A percentile compares a stretch with the other conserved stretches of the same genome.
These are phyloP conservation scores for Alca torda DNA, from an alignment of 2,797 vertebrate genomes.

Conservation along the genomic window DNA sequence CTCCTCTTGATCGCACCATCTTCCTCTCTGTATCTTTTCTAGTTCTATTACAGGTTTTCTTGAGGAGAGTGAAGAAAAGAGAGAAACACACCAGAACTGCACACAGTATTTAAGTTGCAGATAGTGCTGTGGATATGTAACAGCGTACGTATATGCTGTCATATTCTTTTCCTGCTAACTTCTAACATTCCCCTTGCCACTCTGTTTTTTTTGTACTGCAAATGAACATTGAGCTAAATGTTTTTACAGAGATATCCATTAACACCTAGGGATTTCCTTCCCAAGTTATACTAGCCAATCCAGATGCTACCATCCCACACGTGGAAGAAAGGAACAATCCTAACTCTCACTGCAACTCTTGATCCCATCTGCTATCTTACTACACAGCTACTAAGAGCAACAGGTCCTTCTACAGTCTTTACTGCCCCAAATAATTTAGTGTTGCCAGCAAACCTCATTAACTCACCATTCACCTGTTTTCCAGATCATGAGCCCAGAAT, in stretches of 20 bases:
- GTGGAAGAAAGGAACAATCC: neutral
- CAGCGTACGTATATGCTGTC: neutral
- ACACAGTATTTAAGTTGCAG: neutral
- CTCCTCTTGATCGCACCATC: neutral
- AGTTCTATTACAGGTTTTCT: neutral
- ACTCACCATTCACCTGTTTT: neutral
- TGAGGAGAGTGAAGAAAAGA: neutral
- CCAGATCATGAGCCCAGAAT: neutral
- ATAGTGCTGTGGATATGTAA: accelerated
- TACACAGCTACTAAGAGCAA: neutral
- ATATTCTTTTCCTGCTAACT: neutral
- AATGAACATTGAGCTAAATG: neutral
- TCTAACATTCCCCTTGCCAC: neutral
- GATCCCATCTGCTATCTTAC: neutral
- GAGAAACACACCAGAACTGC: neutral
- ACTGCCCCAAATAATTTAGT: neutral
- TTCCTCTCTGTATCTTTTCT: neutral
- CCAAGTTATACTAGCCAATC: neutral
- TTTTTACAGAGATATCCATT: neutral
- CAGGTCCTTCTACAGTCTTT: neutral
- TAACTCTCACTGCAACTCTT: neutral
- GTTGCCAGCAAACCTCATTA: neutral
- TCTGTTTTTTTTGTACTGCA: neutral
- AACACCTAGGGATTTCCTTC: neutral
- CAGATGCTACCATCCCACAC: neutral